Conservation (phyloP, 2,888 invertebrate genomes). For the Mactromeris polynyma region DNA sequence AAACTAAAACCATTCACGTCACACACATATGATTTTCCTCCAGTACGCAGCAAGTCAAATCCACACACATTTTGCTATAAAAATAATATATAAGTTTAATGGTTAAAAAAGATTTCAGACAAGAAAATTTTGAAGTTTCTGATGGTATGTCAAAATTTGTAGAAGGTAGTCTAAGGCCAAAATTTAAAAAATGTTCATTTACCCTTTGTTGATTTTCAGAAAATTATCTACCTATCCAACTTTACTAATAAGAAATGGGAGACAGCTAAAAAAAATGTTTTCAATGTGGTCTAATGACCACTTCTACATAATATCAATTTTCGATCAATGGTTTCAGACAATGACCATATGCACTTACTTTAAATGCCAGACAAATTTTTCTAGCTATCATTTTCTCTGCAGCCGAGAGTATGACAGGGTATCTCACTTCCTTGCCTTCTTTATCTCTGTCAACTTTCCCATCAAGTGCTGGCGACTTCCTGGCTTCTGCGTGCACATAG, state of each 20-base stretch:
- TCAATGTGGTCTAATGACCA: no score
- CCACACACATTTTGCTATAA: slow-evolving; percentile 99
- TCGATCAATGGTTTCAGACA: no score
- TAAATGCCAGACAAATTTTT: slow-evolving; percentile 93
- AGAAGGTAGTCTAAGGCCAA: no score
- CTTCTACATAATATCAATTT: no score
- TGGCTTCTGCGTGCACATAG: slow-evolving; percentile 99
- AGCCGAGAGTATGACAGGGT: slow-evolving; percentile 98
- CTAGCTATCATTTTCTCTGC: slow-evolving; percentile 99
- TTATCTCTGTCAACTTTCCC: slow-evolving; percentile 99
- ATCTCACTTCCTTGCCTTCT: slow-evolving; percentile 98
- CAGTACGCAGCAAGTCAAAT: slow-evolving; percentile 98
- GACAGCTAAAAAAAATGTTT: no score
- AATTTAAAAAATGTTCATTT: no score
- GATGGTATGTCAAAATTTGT: background rate
- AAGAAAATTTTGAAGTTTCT: background rate
- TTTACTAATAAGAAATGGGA: no score
- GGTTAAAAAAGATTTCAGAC: background rate
- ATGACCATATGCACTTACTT: slow-evolving; percentile 81
- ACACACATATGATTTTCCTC: slow-evolving; percentile 99
- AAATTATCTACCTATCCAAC: no score
- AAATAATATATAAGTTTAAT: slow-evolving; percentile 2
- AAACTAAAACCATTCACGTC: slow-evolving; percentile 99
- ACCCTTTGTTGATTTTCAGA: no score
- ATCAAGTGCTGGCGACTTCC: slow-evolving; percentile 99